These are phyloP conservation scores for Lagodon rhomboides DNA, from an alignment of 2,797 vertebrate species.

Conservation along the genomic window DNA sequence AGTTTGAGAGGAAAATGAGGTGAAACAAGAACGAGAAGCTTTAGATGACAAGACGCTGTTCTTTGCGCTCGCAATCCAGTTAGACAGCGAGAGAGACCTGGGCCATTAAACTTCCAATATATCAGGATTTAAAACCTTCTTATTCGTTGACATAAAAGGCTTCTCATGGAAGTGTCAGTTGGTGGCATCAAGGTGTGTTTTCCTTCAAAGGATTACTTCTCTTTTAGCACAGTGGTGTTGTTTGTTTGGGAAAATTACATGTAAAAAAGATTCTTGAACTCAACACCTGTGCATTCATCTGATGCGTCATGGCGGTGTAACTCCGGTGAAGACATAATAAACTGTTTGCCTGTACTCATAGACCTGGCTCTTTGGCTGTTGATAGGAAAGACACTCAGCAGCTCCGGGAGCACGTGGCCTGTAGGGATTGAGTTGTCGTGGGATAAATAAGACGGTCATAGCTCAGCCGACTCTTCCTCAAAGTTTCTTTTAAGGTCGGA, in stretches of 20 bases:
- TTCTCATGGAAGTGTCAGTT: background rate
- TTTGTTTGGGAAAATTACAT: background rate
- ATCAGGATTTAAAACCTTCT: slow-evolving; percentile 24
- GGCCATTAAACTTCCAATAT: slow-evolving; percentile 11
- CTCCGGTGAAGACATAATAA: slow-evolving; percentile 1
- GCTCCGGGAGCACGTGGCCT: slow-evolving; percentile 17
- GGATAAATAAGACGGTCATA: slow-evolving; percentile 24
- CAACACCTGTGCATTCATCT: background rate
- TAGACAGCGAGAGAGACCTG: slow-evolving; percentile 24
- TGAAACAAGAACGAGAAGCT: slow-evolving; percentile 4
- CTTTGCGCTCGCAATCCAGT: background rate
- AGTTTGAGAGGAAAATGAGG: slow-evolving; percentile 11
- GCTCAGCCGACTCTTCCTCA: slow-evolving; percentile 28
- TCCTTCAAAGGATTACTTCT: background rate
- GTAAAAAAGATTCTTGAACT: slow-evolving; percentile 10
- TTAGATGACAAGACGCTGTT: slow-evolving; percentile 15
- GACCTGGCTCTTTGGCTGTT: slow-evolving; percentile 2
- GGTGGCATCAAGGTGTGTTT: background rate
- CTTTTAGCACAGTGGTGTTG: background rate
- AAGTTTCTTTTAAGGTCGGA: slow-evolving; percentile 48
- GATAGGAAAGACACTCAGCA: slow-evolving; percentile 19
- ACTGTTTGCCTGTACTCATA: background rate
- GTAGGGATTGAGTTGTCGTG: slow-evolving; percentile 8
- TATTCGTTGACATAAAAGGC: background rate
- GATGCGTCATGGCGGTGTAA: background rate